These are phyloP conservation scores for Ochotona princeps DNA, from an alignment of 2,113 vertebrate genomes.

Conservation along the genomic window DNA sequence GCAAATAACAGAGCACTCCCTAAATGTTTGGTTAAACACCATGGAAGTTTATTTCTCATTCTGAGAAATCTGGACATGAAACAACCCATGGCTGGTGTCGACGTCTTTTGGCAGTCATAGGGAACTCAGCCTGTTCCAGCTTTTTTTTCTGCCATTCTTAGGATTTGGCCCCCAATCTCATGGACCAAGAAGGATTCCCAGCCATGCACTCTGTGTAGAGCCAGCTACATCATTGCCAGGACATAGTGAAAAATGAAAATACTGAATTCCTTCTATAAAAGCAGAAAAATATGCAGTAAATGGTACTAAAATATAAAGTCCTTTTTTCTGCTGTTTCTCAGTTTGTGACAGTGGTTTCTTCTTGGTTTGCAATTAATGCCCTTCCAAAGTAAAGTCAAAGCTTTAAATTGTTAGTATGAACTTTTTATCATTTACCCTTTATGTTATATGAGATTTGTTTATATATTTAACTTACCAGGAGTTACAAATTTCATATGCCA, in stretches of 20 bases:
- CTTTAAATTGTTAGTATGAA: not conserved
- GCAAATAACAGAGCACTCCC: not conserved
- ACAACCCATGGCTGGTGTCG: not conserved
- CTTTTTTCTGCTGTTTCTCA: not conserved
- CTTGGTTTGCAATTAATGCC: not conserved
- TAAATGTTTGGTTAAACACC: constrained; percentile 26
- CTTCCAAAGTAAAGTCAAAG: constrained; percentile 16
- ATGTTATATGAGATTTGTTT: not conserved
- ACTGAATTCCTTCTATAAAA: not conserved
- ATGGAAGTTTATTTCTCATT: constrained; percentile 9
- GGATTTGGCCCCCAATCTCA: not conserved
- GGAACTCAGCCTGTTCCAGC: not conserved
- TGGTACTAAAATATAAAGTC: not conserved
- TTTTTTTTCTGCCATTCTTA: not conserved
- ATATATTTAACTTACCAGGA: not conserved
- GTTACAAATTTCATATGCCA: not conserved
- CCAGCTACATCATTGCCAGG: not conserved
- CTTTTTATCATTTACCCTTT: not conserved
- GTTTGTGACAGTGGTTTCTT: not conserved
- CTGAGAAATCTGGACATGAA: constrained; percentile 1
- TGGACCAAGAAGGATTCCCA: constrained; percentile 20
- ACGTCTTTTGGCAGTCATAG: not conserved
- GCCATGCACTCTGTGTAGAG: not conserved
- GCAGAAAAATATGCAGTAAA: not conserved
- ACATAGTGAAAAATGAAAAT: constrained; percentile 26